Conservation (phyloP, 2,888 invertebrate species). For the Dichetophora obliterata region DNA sequence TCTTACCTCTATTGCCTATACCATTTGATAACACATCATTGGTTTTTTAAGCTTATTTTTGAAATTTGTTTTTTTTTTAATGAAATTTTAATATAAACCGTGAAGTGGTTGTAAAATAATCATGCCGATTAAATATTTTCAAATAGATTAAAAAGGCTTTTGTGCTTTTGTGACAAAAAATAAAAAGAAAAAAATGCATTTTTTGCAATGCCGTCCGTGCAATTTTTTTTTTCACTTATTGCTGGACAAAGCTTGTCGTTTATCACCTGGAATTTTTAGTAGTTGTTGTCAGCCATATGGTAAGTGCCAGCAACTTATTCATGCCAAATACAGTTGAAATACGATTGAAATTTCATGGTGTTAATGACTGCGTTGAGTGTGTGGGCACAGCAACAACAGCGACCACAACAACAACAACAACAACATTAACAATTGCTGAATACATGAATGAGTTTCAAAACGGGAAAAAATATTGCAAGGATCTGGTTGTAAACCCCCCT, state of each 20-base stretch:
- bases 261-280: constrained; percentile 6
- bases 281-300: background rate
- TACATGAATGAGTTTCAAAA: background rate
- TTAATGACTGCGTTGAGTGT: background rate
- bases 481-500: background rate
- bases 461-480: background rate
- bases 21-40: no score
- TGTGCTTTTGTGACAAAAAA: no score
- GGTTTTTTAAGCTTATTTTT: no score
- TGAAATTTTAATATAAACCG: no score
- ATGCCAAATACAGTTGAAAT: constrained; percentile 14
- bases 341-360: constrained; percentile 4
- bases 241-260: background rate
- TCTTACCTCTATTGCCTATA: no score
- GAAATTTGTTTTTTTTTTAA: no score
- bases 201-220: no score
- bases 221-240: background rate
- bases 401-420: no score
- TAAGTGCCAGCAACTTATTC: background rate
- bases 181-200: no score
- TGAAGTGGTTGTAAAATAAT: no score
- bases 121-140: no score
- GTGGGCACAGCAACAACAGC: background rate
- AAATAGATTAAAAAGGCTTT: no score
- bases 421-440: constrained; percentile 1